Conservation (phyloP, 1,140 invertebrate species). For the Drosophila setifemur region DNA sequence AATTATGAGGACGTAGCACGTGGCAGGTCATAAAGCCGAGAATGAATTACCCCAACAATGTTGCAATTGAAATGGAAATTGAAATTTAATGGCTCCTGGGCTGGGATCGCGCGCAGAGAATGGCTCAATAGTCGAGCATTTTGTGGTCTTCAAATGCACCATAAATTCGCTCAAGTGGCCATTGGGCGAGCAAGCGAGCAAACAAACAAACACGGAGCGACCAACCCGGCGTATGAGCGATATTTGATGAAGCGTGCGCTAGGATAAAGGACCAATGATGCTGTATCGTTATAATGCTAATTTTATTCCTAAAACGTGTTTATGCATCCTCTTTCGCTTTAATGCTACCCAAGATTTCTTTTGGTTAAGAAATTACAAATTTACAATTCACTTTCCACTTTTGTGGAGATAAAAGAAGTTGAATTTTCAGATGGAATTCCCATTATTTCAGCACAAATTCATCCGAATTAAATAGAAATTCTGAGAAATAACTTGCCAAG, state of each 20-base stretch:
- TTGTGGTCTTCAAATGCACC: constrained; percentile 46
- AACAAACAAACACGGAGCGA: neutral
- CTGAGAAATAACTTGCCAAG: constrained; percentile 3
- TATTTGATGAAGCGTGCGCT: constrained; percentile 56
- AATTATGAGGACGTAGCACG: constrained; percentile 52
- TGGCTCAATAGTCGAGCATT: constrained; percentile 22
- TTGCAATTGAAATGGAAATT: constrained; percentile 59
- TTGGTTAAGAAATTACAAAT: neutral
- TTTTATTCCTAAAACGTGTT: constrained; percentile 64
- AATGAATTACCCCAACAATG: constrained; percentile 30
- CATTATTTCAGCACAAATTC: neutral
- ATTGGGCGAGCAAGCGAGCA: neutral
- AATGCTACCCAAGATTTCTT: neutral
- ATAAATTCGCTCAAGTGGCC: constrained; percentile 54
- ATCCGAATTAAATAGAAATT: constrained; percentile 1
- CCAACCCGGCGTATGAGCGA: constrained; percentile 57
- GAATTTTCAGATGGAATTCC: neutral
- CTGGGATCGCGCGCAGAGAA: neutral
- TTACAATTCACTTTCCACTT: neutral
- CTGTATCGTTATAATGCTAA: constrained; percentile 60
- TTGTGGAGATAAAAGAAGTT: neutral
- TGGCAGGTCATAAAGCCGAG: constrained; percentile 51
- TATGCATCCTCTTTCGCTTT: neutral
- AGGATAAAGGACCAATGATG: constrained; percentile 4
- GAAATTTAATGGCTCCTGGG: constrained; percentile 25